phyloP scores from a whole-genome alignment of 2,888 invertebrate species.

The Lepidocyrtoides sp. region DNA sequence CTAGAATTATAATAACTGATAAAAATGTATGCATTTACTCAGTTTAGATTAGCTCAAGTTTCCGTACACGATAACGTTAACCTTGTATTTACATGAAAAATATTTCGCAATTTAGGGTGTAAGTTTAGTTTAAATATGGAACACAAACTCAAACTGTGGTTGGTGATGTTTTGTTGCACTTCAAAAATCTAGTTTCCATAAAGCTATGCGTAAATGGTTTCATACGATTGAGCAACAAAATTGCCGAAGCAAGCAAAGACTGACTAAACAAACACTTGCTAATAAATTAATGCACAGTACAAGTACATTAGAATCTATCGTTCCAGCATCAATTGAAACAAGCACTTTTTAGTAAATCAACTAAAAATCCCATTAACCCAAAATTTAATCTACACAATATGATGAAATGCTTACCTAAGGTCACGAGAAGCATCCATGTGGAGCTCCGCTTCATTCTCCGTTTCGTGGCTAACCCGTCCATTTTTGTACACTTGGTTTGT shows the following conservation, averaged over 20 bases:
- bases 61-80: neutral
- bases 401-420: constrained; percentile 54
- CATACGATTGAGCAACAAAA: neutral
- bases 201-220: neutral
- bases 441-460: constrained; percentile 31
- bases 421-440: constrained; percentile 50
- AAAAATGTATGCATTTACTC: neutral
- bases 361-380: neutral
- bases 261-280: neutral
- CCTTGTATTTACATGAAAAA: neutral
- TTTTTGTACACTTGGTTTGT: constrained; percentile 13
- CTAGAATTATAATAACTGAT: neutral
- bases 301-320: neutral
- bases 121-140: neutral
- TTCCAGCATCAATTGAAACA: neutral
- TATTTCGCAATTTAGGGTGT: neutral
- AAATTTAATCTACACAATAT: neutral
- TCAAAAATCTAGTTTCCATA: neutral
- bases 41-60: neutral
- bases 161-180: neutral
- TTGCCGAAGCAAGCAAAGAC: neutral
- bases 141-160: neutral
- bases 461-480: constrained; percentile 22
- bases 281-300: neutral
- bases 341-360: neutral